phyloP scores from a whole-genome alignment of 2,113 vertebrate genomes.

The Pipa parva region DNA sequence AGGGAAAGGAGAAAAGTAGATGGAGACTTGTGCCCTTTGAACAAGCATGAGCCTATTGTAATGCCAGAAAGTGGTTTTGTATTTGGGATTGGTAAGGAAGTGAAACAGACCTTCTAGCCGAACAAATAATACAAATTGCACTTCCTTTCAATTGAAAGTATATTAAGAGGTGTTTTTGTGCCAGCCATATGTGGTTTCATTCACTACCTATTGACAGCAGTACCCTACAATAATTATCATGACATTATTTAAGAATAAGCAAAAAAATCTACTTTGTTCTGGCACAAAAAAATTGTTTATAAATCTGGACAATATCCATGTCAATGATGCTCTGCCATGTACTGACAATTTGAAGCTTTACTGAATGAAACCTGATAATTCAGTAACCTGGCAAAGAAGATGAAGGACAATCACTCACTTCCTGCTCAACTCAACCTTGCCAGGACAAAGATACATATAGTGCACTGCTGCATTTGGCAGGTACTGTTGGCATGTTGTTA shows the following conservation, averaged over 20 bases:
- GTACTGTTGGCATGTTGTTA: conserved; percentile 22
- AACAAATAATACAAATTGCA: conserved; percentile 54
- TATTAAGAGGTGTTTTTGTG: conserved; percentile 52
- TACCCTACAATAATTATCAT: conserved; percentile 35
- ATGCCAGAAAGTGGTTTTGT: conserved; percentile 34
- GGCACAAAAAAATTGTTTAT: neutral
- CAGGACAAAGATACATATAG: conserved; percentile 61
- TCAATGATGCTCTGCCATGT: neutral
- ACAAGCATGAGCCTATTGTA: conserved; percentile 29
- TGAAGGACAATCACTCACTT: conserved; percentile 52
- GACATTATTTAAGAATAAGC: neutral
- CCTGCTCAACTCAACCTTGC: conserved; percentile 64
- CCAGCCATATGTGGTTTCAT: conserved; percentile 71
- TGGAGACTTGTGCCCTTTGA: conserved; percentile 19
- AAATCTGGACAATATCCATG: conserved; percentile 13
- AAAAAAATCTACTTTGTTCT: neutral
- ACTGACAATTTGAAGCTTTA: conserved; percentile 3
- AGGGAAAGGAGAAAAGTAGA: conserved; percentile 27
- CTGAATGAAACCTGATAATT: conserved; percentile 2
- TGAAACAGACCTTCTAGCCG: conserved; percentile 55
- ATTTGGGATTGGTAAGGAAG: conserved; percentile 56
- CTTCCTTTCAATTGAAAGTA: conserved; percentile 57
- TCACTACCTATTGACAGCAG: conserved; percentile 77
- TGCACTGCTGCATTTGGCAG: conserved; percentile 58
- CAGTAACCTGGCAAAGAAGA: conserved; percentile 32